A percentile compares a stretch with the other conserved stretches of the same genome.
phyloP scores from a whole-genome alignment of 2,888 invertebrate species.

The Tachina grossa region DNA sequence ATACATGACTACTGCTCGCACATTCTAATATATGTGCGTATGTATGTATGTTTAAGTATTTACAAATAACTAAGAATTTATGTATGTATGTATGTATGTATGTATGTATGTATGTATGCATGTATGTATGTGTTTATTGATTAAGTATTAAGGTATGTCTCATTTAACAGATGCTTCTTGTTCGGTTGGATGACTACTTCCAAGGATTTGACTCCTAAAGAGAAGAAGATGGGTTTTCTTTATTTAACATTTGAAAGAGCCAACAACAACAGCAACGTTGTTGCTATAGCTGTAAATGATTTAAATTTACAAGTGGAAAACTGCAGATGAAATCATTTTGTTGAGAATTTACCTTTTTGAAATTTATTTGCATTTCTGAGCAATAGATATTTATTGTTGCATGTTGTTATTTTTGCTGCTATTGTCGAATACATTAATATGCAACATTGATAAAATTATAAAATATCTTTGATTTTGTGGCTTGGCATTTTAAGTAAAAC shows the following conservation, averaged over 20 bases:
- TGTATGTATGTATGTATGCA: not conserved
- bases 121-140: slow-evolving; percentile 20
- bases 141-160: slow-evolving; percentile 57
- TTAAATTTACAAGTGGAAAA: slow-evolving; percentile 55
- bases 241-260: slow-evolving; percentile 31
- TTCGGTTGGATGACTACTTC: slow-evolving; percentile 36
- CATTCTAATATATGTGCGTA: too few relatives aligned
- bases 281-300: slow-evolving; percentile 39
- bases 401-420: slow-evolving; percentile 3
- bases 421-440: slow-evolving; percentile 43
- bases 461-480: slow-evolving; percentile 72
- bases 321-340: slow-evolving; percentile 58
- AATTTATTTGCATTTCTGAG: slow-evolving; percentile 63
- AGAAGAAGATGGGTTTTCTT: slow-evolving; percentile 31
- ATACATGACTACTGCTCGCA: not conserved
- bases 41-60: too few relatives aligned
- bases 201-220: not conserved
- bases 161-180: slow-evolving; percentile 58
- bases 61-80: not conserved
- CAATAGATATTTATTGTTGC: slow-evolving; percentile 28
- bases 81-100: too few relatives aligned
- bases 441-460: slow-evolving; percentile 61
- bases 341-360: slow-evolving; percentile 47
- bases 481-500: slow-evolving; percentile 61
- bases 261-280: not conserved